phyloP scores from a whole-genome alignment of 1,140 invertebrate genomes.

The Euwallacea similis region DNA sequence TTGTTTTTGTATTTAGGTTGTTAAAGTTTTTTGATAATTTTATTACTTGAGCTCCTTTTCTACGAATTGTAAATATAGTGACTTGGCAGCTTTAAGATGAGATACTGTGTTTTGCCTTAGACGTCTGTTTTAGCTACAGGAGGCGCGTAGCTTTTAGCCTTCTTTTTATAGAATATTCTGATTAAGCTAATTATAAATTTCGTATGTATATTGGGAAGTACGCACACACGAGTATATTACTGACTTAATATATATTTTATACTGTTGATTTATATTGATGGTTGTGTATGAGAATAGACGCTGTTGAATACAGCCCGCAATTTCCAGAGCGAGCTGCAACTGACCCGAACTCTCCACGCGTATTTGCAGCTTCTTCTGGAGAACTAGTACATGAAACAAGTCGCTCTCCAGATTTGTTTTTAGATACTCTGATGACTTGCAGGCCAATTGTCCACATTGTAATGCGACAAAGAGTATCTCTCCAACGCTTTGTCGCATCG shows the following conservation, averaged over 20 bases:
- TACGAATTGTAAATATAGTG: slow-evolving; percentile 32
- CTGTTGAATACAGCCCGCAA: slow-evolving; percentile 1
- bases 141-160: slow-evolving; percentile 21
- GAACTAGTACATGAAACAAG: slow-evolving; percentile 8
- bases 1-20: slow-evolving; percentile 27
- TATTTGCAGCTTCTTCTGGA: slow-evolving; percentile 9
- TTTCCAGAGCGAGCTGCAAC: not conserved
- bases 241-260: slow-evolving; percentile 49
- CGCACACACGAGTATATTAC: slow-evolving; percentile 42
- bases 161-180: slow-evolving; percentile 38
- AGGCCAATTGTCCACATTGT: too few relatives aligned
- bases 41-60: slow-evolving; percentile 33
- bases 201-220: slow-evolving; percentile 50
- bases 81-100: slow-evolving; percentile 29
- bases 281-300: slow-evolving; percentile 41
- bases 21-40: slow-evolving; percentile 39
- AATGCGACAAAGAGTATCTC: not conserved
- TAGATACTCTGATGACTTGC: not conserved
- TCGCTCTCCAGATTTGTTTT: slow-evolving; percentile 24
- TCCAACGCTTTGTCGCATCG: slow-evolving; percentile 2
- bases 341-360: slow-evolving; percentile 18
- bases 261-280: slow-evolving; percentile 49
- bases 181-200: slow-evolving; percentile 30
- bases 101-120: slow-evolving; percentile 13
- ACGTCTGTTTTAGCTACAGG: not conserved